These are phyloP conservation scores for Dastarcus helophoroides DNA, from an alignment of 2,888 invertebrate species.

Conservation along the genomic window DNA sequence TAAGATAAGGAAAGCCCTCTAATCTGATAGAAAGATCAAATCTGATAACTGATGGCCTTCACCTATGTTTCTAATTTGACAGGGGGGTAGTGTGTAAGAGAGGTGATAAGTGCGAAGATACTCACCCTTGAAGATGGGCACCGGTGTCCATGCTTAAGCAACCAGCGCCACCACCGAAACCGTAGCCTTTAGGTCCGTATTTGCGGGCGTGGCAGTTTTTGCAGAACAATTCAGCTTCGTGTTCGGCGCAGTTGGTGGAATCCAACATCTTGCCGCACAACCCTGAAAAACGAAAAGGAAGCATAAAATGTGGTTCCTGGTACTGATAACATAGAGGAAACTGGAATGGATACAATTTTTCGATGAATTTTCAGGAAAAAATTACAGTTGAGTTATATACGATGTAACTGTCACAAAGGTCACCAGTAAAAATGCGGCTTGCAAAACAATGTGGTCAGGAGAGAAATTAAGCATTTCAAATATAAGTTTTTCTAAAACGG, in stretches of 20 bases:
- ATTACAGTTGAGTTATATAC: too few relatives aligned
- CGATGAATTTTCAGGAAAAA: too few relatives aligned
- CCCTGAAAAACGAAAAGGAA: constrained; percentile 47
- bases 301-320: too few relatives aligned
- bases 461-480: too few relatives aligned
- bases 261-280: constrained; percentile 96
- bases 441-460: too few relatives aligned
- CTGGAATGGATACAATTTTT: too few relatives aligned
- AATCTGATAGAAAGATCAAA: constrained; percentile 12
- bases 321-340: too few relatives aligned
- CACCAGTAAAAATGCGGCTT: too few relatives aligned
- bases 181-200: constrained; percentile 97
- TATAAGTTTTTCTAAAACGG: too few relatives aligned
- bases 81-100: too few relatives aligned
- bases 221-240: constrained; percentile 94
- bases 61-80: constrained; percentile 12
- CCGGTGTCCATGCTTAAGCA: constrained; percentile 94
- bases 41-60: constrained; percentile 13
- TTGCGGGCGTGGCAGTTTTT: constrained; percentile 96
- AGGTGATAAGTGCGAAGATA: constrained; percentile 28
- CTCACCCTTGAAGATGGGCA: constrained; percentile 82
- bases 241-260: constrained; percentile 96
- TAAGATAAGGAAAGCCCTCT: constrained; percentile 38
- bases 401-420: too few relatives aligned
- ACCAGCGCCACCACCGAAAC: constrained; percentile 96